These are phyloP conservation scores for Poecilia gillii DNA, from an alignment of 2,797 vertebrate species.

Conservation along the genomic window DNA sequence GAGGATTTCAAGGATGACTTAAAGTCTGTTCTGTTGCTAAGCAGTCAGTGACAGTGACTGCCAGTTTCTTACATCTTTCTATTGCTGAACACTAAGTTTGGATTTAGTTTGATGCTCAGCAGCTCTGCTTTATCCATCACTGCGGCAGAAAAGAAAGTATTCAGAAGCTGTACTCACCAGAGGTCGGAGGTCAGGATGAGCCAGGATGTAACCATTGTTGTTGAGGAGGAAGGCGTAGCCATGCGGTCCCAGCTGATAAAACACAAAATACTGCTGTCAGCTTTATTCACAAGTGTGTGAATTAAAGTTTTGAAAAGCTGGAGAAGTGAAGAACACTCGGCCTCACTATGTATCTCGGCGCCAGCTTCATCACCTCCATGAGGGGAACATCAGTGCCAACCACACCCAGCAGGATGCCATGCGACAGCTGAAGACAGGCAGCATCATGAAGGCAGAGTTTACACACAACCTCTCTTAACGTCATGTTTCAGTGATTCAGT, in stretches of 20 bases:
- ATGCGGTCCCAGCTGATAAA: constrained; percentile 90
- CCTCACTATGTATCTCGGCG: constrained; percentile 92
- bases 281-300: neutral
- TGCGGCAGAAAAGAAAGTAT: neutral
- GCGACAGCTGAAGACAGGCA: constrained; percentile 84
- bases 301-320: too few species aligned
- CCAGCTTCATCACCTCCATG: constrained; percentile 92
- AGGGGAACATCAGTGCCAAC: constrained; percentile 94
- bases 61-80: too few species aligned
- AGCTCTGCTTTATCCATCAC: neutral
- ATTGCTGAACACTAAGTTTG: too few species aligned
- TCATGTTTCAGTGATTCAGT: neutral
- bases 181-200: constrained; percentile 95
- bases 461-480: neutral
- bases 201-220: constrained; percentile 98
- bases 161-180: constrained; percentile 79
- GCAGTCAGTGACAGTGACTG: neutral
- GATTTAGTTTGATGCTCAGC: too few species aligned
- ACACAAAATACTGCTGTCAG: neutral
- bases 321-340: too few species aligned
- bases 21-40: neutral
- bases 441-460: neutral
- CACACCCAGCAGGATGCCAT: constrained; percentile 95
- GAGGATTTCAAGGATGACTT: neutral
- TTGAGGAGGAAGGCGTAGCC: constrained; percentile 96